Conservation (phyloP, 2,888 invertebrate genomes). For the Rhagium mordax region DNA sequence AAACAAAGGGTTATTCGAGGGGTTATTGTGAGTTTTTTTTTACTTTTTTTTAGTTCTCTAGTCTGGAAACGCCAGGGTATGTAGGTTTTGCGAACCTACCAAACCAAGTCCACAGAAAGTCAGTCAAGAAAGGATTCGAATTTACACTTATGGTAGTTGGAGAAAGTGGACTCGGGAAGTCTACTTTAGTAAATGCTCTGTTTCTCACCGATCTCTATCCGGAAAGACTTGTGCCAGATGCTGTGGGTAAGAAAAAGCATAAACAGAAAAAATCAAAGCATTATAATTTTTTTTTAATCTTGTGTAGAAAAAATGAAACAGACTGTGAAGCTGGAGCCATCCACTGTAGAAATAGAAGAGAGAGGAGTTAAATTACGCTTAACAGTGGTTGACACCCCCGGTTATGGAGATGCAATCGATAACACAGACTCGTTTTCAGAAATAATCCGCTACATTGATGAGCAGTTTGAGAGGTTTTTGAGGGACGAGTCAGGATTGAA, state of each 20-base stretch:
- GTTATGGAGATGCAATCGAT: constrained; percentile 98
- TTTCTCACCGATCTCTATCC: constrained; percentile 98
- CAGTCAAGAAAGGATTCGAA: constrained; percentile 97
- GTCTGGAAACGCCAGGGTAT: constrained; percentile 90
- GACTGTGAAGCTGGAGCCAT: constrained; percentile 96
- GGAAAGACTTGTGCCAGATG: constrained; percentile 90
- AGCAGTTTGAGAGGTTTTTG: constrained; percentile 97
- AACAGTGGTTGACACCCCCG: constrained; percentile 98
- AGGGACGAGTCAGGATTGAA: constrained; percentile 97
- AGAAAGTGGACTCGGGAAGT: constrained; percentile 97
- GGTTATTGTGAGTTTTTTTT: not conserved
- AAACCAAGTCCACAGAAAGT: constrained; percentile 97
- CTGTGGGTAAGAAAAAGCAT: constrained; percentile 77
- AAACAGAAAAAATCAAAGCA: not conserved
- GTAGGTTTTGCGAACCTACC: constrained; percentile 96
- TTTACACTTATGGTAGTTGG: constrained; percentile 98
- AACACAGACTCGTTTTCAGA: constrained; percentile 99
- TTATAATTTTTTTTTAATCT: constrained; percentile 59
- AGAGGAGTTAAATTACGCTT: constrained; percentile 96
- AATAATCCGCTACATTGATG: constrained; percentile 96
- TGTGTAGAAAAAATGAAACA: constrained; percentile 84
- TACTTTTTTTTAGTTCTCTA: constrained; percentile 80
- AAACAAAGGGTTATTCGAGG: not conserved
- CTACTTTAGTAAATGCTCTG: constrained; percentile 98
- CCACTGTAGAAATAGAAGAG: constrained; percentile 94